Conservation (phyloP, 2,113 vertebrate species). For the Notiomystis cincta region DNA sequence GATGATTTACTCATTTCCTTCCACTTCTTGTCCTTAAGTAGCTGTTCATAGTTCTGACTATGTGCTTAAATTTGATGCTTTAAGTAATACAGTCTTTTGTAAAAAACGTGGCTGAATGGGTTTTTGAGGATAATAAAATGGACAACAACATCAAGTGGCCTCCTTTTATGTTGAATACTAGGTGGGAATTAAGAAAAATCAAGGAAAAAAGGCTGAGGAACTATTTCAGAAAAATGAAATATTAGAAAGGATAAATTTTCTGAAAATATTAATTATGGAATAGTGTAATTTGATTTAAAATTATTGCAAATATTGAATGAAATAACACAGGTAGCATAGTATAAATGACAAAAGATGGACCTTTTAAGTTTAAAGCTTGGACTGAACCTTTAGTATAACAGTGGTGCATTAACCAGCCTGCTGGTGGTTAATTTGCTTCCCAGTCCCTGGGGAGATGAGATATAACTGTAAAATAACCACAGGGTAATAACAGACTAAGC, state of each 20-base stretch:
- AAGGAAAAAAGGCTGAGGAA: neutral
- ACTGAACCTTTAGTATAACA: neutral
- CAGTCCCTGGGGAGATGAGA: neutral
- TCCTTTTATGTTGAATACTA: neutral
- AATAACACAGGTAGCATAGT: neutral
- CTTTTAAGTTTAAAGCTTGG: neutral
- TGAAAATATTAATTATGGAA: neutral
- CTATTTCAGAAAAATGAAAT: neutral
- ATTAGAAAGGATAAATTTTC: neutral
- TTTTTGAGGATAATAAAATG: neutral
- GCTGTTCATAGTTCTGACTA: neutral
- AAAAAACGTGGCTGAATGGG: neutral
- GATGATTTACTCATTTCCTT: constrained; percentile 9
- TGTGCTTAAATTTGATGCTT: neutral
- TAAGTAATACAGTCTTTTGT: neutral
- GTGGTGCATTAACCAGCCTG: neutral
- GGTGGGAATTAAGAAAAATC: neutral
- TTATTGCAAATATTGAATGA: neutral
- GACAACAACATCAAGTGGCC: neutral
- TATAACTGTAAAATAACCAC: neutral
- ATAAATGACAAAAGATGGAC: neutral
- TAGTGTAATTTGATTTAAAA: neutral
- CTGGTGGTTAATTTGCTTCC: neutral
- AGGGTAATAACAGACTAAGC: neutral
- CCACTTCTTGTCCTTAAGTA: neutral